Evolutionary conservation across 92 coral and sea anemone genomes (phyloP).

Genomic region (Muricea muricata): DNA sequence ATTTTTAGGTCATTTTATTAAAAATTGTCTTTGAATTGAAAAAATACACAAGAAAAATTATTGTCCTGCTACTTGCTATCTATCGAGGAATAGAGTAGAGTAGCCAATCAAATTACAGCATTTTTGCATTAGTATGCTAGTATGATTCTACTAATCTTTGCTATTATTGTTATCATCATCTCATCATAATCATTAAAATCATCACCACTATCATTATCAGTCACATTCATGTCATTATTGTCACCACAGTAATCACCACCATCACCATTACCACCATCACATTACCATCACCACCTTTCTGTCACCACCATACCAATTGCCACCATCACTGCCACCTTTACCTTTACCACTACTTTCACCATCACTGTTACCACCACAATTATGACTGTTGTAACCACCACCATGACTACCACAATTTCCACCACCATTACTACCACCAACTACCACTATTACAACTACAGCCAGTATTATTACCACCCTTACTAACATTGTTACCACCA

Average conservation of each 20-base stretch:
- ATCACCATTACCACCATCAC: background rate
- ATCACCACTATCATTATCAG: background rate
- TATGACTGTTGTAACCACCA: background rate
- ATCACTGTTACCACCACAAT: background rate
- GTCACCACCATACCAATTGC: background rate
- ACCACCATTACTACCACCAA: background rate
- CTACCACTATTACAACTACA: background rate
- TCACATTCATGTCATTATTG: background rate
- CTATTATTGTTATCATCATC: background rate
- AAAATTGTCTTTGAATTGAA: too few relatives aligned
- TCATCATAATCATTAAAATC: background rate
- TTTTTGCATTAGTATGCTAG: too few relatives aligned
- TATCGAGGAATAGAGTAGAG: too few relatives aligned
- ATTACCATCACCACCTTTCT: background rate
- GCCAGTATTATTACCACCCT: background rate
- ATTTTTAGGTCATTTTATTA: too few relatives aligned
- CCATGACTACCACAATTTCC: background rate
- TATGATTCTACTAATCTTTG: too few relatives aligned
- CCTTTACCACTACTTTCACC: background rate
- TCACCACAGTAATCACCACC: background rate
- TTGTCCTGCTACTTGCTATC: too few relatives aligned
- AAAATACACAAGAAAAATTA: too few relatives aligned
- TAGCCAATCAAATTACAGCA: too few relatives aligned
- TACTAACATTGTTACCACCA: background rate
- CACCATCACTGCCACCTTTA: background rate